These are phyloP conservation scores for Bombus sylvicola DNA, from an alignment of 1,140 invertebrate species.

Conservation along the genomic window DNA sequence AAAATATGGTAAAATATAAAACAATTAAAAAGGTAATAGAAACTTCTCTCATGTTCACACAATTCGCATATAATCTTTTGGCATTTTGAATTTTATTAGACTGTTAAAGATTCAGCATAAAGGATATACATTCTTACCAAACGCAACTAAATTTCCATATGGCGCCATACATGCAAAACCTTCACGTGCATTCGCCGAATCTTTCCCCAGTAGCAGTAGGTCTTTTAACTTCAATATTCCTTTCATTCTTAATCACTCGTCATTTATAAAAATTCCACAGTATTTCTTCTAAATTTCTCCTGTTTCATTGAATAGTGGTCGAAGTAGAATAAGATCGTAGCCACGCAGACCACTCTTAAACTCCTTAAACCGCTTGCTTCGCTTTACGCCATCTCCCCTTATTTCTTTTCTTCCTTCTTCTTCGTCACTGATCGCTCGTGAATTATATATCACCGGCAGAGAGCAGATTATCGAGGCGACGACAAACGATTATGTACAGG, in stretches of 20 bases:
- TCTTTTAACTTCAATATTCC: neutral
- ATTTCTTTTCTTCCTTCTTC: neutral
- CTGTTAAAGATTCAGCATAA: too few relatives aligned
- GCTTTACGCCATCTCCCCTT: neutral
- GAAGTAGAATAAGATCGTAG: neutral
- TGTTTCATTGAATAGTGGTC: neutral
- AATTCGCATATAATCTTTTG: neutral
- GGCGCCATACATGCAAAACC: too few relatives aligned
- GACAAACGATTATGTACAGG: constrained; percentile 23
- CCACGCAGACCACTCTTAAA: neutral
- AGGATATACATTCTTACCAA: neutral
- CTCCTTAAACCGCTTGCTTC: neutral
- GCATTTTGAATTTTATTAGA: neutral
- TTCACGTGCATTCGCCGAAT: neutral
- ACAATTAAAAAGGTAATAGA: too few relatives aligned
- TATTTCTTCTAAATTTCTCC: neutral
- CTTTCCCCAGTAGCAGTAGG: neutral
- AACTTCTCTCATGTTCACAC: neutral
- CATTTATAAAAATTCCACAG: neutral
- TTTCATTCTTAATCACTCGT: neutral
- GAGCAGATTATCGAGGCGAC: constrained; percentile 23
- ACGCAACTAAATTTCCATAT: neutral
- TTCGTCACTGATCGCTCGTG: neutral
- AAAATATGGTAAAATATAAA: neutral
- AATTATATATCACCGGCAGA: constrained; percentile 12